These are phyloP conservation scores for Agrotis ipsilon DNA, from an alignment of 2,888 invertebrate species.

Conservation along the genomic window DNA sequence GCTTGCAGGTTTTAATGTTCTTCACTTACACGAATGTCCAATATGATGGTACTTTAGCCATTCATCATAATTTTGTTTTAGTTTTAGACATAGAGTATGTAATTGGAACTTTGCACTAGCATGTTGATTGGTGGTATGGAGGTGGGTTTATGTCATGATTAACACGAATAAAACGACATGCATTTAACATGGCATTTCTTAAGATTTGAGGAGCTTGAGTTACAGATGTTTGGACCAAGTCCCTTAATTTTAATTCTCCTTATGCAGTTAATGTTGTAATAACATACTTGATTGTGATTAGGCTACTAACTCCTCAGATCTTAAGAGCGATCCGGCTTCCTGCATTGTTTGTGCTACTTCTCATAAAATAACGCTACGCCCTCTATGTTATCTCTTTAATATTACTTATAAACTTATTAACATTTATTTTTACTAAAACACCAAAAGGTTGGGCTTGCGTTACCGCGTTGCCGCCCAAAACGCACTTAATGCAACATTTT, in stretches of 20 bases:
- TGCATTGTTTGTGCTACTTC: conserved; percentile 69
- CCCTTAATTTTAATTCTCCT: conserved; percentile 10
- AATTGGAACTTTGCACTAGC: conserved; percentile 76
- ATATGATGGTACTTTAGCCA: conserved; percentile 41
- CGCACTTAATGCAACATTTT: conserved; percentile 57
- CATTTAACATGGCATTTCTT: conserved; percentile 78
- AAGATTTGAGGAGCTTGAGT: conserved; percentile 74
- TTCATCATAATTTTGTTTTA: conserved; percentile 48
- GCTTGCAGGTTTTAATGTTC: conserved; percentile 47
- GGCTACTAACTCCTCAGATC: conserved; percentile 70
- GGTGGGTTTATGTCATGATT: conserved; percentile 90
- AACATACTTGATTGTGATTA: conserved; percentile 12
- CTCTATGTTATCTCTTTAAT: conserved; percentile 53
- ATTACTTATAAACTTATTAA: conserved; percentile 55
- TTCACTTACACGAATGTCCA: conserved; percentile 30
- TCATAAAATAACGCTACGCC: conserved; percentile 59
- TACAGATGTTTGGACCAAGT: conserved; percentile 20
- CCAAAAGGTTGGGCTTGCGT: conserved; percentile 31
- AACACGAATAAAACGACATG: conserved; percentile 75
- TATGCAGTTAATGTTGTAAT: conserved; percentile 7
- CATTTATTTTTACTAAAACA: conserved; percentile 45
- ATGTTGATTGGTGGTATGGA: conserved; percentile 83
- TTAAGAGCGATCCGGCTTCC: conserved; percentile 68
- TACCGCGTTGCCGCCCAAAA: conserved; percentile 46
- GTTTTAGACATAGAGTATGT: conserved; percentile 48